Percentiles rank a stretch among this genome's conserved stretches.
Conservation (phyloP, 2,113 vertebrate genomes). For the Mesocricetus auratus region DNA sequence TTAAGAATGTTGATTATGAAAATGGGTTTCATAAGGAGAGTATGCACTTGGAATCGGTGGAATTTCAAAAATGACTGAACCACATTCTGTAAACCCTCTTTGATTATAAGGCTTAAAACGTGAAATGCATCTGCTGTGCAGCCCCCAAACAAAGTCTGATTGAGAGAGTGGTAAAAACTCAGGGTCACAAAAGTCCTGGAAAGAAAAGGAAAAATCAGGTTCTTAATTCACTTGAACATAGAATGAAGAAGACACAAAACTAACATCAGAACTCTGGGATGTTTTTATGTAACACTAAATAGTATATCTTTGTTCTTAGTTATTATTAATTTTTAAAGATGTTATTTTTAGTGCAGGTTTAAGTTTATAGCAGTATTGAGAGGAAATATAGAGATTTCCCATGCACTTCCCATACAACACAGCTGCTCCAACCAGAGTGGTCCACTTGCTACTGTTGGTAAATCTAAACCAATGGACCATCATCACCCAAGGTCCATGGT, state of each 20-base stretch:
- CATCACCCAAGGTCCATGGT: background rate
- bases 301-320: background rate
- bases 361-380: background rate
- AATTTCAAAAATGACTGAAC: slow-evolving; percentile 52
- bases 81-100: slow-evolving; percentile 27
- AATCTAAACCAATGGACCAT: background rate
- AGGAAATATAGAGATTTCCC: background rate
- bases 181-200: slow-evolving; percentile 24
- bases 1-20: slow-evolving; percentile 60
- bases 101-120: slow-evolving; percentile 17
- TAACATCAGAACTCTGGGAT: background rate
- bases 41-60: slow-evolving; percentile 35
- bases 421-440: background rate
- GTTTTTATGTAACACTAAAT: background rate
- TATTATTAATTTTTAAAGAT: background rate
- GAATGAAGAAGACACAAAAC: slow-evolving; percentile 37
- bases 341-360: background rate
- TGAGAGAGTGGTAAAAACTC: slow-evolving; percentile 59
- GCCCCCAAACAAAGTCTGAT: slow-evolving; percentile 12
- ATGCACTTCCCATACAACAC: background rate
- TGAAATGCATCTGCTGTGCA: slow-evolving; percentile 47
- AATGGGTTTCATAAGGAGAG: slow-evolving; percentile 48
- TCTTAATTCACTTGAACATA: slow-evolving; percentile 50
- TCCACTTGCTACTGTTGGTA: background rate
- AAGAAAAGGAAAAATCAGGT: background rate